Base-by-base conservation (phyloP, 2,888 invertebrate species). In the Drosophila prostipennis region DNA sequence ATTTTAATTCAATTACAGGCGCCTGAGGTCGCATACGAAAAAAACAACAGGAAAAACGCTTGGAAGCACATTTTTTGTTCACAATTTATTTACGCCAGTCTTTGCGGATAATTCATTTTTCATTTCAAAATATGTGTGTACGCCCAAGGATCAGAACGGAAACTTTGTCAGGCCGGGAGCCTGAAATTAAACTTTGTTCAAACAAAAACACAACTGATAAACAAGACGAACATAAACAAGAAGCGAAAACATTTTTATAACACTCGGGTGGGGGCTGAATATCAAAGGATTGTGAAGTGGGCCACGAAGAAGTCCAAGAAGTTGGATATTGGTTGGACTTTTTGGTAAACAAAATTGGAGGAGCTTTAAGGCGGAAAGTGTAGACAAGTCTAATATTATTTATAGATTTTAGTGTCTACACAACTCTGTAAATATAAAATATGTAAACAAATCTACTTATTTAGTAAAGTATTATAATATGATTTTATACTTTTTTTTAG, bases 171-270 rank as follows among this genome's bases (percentile, higher is more conserved):
- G n/a, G 74, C 78, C 65, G 48, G 60, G 53, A 57, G 76, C 69
- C 69, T 69, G 61, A 82, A 82, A 83, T 79, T 81, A 72, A 80
- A 80, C 71, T 82, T 64, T 57, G 19, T 59, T 72, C 7, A 63
- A 72, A 68, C 67, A 63, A 55, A 72, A 71, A 37, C 10, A 60
- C 14, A 53, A 72, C 72, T 52, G 58, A 65, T 60, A 71, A 48
- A 79, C 53, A 67, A 55, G 52, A 51, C 23, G 51, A 67, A 60
- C 56, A 75, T 70, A 72, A 75, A 70, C 69, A 78, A 56, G 5
- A 42, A 42, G 40, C 29, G 23, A 29, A 61, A 46, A 45, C 23
- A 52, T 43, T 67, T 53, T 56, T 60, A 32, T 16, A 69, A 42
- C 40, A 67, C 36, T 54, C 69, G 26, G 29, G 16, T 26, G 48